Evolutionary conservation across 2,113 vertebrate species (phyloP).

Genomic region (Triplophysa tibetana): DNA sequence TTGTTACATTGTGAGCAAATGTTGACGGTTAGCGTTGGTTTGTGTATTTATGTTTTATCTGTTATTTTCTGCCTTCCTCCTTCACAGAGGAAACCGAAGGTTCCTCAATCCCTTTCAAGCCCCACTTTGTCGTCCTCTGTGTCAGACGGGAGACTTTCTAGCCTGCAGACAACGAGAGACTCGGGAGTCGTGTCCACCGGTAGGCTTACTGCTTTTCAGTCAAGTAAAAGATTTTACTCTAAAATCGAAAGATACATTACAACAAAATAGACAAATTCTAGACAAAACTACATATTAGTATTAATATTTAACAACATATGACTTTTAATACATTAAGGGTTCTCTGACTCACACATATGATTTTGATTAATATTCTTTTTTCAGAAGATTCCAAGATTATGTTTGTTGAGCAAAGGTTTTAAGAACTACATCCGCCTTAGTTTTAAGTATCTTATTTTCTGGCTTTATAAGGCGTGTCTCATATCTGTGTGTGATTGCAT

Average conservation of each 20-base stretch:
- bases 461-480: too few species aligned
- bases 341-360: too few species aligned
- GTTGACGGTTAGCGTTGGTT: background rate
- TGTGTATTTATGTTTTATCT: background rate
- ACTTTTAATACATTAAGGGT: too few species aligned
- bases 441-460: too few species aligned
- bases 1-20: conserved; percentile 1
- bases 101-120: conserved; percentile 65
- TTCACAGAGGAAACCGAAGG: conserved; percentile 81
- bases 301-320: too few species aligned
- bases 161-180: conserved; percentile 70
- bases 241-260: too few species aligned
- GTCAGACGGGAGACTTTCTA: conserved; percentile 69
- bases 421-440: too few species aligned
- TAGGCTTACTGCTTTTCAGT: conserved; percentile 58
- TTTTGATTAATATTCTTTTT: too few species aligned
- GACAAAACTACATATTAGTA: too few species aligned
- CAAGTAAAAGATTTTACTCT: background rate
- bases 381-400: too few species aligned
- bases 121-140: conserved; percentile 62
- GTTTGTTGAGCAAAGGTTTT: too few species aligned
- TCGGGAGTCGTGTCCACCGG: conserved; percentile 91
- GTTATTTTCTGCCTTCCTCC: conserved; percentile 28
- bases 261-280: too few species aligned
- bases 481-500: background rate